These are phyloP conservation scores for Phrixothrix hirtus DNA, from an alignment of 2,888 invertebrate species.

Conservation along the genomic window DNA sequence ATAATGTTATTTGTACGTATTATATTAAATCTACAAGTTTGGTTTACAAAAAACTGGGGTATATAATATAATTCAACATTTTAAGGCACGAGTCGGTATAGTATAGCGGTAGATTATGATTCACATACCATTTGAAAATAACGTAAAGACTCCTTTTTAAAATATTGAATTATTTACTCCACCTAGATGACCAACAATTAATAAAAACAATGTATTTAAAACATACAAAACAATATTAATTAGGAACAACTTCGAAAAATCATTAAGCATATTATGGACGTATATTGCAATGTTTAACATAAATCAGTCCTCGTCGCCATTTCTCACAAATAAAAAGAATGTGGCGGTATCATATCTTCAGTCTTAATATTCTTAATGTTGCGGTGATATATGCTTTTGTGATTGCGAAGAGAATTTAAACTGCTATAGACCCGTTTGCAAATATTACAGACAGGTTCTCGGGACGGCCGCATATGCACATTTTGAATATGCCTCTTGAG, in stretches of 20 bases:
- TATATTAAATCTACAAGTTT: too few relatives aligned
- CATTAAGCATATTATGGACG: constrained; percentile 30
- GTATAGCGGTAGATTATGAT: too few relatives aligned
- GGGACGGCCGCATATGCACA: constrained; percentile 87
- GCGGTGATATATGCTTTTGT: constrained; percentile 91
- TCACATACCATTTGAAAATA: too few relatives aligned
- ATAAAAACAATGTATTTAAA: constrained; percentile 20
- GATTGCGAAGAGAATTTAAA: constrained; percentile 86
- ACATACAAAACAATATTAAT: constrained; percentile 19
- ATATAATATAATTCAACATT: too few relatives aligned
- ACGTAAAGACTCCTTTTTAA: too few relatives aligned
- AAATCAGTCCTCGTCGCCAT: background rate
- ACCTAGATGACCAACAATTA: constrained; percentile 16
- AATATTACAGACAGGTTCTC: constrained; percentile 90
- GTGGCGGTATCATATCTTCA: constrained; percentile 54
- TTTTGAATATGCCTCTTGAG: constrained; percentile 91
- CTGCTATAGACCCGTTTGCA: constrained; percentile 92
- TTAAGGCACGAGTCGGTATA: too few relatives aligned
- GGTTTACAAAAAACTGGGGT: too few relatives aligned
- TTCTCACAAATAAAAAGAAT: constrained; percentile 53
- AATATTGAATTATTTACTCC: too few relatives aligned
- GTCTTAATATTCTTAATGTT: constrained; percentile 74
- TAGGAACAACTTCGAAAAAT: constrained; percentile 26
- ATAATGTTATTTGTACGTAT: constrained; percentile 26
- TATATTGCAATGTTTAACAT: constrained; percentile 21